Conservation (phyloP, 2,113 vertebrate genomes). For the Cisticola juncidis region DNA sequence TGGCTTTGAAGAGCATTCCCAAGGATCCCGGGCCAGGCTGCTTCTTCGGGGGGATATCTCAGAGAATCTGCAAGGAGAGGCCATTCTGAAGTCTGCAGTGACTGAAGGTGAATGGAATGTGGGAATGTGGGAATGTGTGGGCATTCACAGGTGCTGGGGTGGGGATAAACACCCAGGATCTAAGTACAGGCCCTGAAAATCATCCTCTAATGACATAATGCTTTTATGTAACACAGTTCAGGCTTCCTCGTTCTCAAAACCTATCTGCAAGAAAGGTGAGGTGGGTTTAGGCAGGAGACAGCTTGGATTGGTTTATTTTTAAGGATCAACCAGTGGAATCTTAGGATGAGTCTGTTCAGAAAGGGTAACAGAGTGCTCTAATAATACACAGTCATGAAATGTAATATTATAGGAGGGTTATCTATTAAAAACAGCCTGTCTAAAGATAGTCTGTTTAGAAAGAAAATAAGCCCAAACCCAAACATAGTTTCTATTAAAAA, state of each 20-base stretch:
- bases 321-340: neutral
- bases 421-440: neutral
- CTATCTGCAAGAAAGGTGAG: neutral
- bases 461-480: neutral
- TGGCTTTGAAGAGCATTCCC: conserved; percentile 75
- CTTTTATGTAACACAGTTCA: neutral
- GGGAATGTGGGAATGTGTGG: neutral
- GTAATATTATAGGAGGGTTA: neutral
- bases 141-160: neutral
- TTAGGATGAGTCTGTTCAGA: neutral
- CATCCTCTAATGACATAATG: neutral
- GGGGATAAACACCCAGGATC: neutral
- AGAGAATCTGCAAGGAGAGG: conserved; percentile 87
- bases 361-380: neutral
- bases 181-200: neutral
- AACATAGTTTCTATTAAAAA: neutral
- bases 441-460: neutral
- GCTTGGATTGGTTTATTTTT: neutral
- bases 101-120: conserved; percentile 79
- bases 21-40: conserved; percentile 45
- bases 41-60: conserved; percentile 80
- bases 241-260: neutral
- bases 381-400: neutral
- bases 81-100: conserved; percentile 85
- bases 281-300: neutral